Conservation (phyloP, 2,797 vertebrate species). For the Urocyon cinereoargenteus region DNA sequence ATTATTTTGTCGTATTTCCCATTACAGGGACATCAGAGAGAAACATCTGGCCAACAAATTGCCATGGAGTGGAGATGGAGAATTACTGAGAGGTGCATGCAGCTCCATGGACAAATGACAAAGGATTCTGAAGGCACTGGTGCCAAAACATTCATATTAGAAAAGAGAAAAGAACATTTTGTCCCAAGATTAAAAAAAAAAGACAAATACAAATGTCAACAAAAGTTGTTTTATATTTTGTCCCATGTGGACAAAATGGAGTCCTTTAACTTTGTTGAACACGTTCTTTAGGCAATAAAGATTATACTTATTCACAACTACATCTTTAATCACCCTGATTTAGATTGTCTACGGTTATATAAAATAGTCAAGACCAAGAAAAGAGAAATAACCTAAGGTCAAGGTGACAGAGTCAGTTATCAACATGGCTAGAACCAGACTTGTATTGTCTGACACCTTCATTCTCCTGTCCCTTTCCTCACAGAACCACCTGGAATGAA, state of each 20-base stretch:
- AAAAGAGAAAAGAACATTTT: neutral
- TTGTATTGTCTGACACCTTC: neutral
- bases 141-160: neutral
- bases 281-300: slow-evolving; percentile 20
- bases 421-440: neutral
- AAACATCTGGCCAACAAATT: slow-evolving; percentile 60
- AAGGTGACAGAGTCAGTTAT: neutral
- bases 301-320: neutral
- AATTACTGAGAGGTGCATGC: slow-evolving; percentile 9
- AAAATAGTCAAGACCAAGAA: neutral
- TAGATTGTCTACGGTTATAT: neutral
- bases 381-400: neutral
- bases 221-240: neutral
- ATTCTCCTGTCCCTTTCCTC: neutral
- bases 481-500: neutral
- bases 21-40: slow-evolving; percentile 38
- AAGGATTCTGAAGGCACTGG: neutral
- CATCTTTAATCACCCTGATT: neutral
- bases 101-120: neutral
- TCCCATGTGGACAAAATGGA: neutral
- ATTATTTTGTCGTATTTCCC: slow-evolving; percentile 34
- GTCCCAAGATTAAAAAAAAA: neutral
- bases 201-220: neutral
- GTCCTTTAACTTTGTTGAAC: neutral
- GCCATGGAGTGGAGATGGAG: neutral